Percentiles rank a stretch among this genome's conserved stretches.
Evolutionary conservation across 2,888 invertebrate genomes (phyloP).

Genomic region (Dicyrtomina minuta): DNA sequence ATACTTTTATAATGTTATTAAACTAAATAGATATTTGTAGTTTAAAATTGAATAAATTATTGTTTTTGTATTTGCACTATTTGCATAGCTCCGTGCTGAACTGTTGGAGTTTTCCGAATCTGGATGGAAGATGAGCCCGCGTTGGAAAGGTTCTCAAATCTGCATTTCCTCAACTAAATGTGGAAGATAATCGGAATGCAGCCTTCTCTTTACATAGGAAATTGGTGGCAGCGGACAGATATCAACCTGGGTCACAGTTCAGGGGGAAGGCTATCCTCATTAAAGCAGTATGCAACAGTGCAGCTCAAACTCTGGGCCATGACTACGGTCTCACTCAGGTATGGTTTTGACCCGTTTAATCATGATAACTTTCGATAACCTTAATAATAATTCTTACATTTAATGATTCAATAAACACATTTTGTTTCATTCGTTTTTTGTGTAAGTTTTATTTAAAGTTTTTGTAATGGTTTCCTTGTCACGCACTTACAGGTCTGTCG

Average conservation of each 20-base stretch:
- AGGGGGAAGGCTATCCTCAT: conserved; percentile 71
- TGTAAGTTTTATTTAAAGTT: too few relatives aligned
- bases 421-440: not conserved
- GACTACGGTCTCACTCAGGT: conserved; percentile 89
- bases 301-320: conserved; percentile 72
- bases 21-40: too few relatives aligned
- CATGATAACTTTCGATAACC: not conserved
- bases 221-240: conserved; percentile 74
- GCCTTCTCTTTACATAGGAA: conserved; percentile 80
- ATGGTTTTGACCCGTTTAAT: conserved; percentile 56
- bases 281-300: conserved; percentile 76
- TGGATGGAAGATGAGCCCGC: conserved; percentile 65
- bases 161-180: conserved; percentile 61
- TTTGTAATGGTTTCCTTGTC: not conserved
- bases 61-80: too few relatives aligned
- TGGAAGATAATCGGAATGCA: conserved; percentile 66
- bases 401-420: not conserved
- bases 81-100: conserved; percentile 64
- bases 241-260: conserved; percentile 68
- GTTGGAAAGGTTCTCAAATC: conserved; percentile 64
- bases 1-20: too few relatives aligned
- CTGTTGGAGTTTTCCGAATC: conserved; percentile 63
- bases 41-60: too few relatives aligned
- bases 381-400: not conserved
- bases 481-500: conserved; percentile 67